phyloP scores from a whole-genome alignment of 30 jellyfish, hydroid and myxozoan species.

The Rhopilema esculentum region DNA sequence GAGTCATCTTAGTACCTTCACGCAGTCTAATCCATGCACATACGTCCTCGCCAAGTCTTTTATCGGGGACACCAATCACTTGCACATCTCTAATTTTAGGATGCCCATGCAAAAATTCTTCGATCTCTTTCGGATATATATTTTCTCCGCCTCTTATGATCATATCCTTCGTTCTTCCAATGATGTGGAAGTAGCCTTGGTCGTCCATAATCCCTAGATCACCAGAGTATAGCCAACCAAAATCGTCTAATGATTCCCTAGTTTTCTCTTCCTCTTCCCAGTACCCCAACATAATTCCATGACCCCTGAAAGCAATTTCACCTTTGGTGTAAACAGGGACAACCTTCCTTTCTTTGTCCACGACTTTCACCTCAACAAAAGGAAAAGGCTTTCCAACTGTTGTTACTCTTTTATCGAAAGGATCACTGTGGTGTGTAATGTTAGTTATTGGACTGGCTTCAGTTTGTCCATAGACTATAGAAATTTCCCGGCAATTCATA shows the following conservation, averaged over 20 bases:
- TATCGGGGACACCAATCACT: conserved; percentile 88
- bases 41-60: conserved; percentile 89
- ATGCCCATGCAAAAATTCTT: conserved; percentile 80
- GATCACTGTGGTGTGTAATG: conserved; percentile 54
- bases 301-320: conserved; percentile 93
- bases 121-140: conserved; percentile 91
- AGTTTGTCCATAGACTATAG: conserved; percentile 93
- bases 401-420: conserved; percentile 74
- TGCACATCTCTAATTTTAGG: conserved; percentile 93
- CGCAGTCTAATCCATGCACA: conserved; percentile 88
- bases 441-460: conserved; percentile 93
- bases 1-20: conserved; percentile 10
- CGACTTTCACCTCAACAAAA: conserved; percentile 83
- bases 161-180: conserved; percentile 96
- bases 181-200: conserved; percentile 69
- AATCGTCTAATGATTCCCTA: conserved; percentile 74
- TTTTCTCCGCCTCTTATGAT: conserved; percentile 97
- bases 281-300: conserved; percentile 82
- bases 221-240: conserved; percentile 92
- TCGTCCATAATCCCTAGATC: conserved; percentile 88
- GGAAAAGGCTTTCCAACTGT: conserved; percentile 88
- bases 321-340: conserved; percentile 87
- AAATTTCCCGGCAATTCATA: conserved; percentile 88
- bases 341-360: conserved; percentile 69
- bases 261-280: conserved; percentile 91